Evolutionary conservation across 2,113 vertebrate genomes (phyloP), one percentile per base, ranked within the genome.

Genomic region (Calidris pugnax): DNA sequence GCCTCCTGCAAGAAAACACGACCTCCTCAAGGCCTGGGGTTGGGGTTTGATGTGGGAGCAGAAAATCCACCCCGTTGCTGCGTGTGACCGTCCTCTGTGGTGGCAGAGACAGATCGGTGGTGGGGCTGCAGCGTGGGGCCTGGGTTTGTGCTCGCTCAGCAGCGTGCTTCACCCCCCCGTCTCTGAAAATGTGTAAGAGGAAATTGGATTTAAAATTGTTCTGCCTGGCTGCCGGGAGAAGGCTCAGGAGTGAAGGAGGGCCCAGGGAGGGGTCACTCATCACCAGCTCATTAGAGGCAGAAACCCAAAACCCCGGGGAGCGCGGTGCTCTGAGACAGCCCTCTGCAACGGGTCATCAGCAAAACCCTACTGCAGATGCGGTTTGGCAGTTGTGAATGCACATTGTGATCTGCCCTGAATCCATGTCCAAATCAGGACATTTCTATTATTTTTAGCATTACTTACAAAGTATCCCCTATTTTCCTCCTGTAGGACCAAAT

Each of bases 61-160:
- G 69, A 32, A 43, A 39, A n/a, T 60, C 39, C 28, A 2, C 45
- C 10, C 8, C 10, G 6, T 12, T 0, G 0, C 57, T 15, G 30
- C 2, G 6, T 0, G 0, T 47, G 84, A 20, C 39, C 0, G 0
- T 59, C 45, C 53, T 6, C 1, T 2, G 41, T 18, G 67, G 47
- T 51, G 83, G 64, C 79, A 76, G 91, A 45, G 15, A 0, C 69
- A 73, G 64, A 16, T 22, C 0, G 1, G 67, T 0, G 0, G 66
- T 2, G 16, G 11, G 28, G 75, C 56, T 32, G 67, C 15, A 43
- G 33, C 0, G 1, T 0, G 4, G 76, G 80, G 76, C 27, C 28
- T 10, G 56, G 50, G 4, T 32, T 80, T 8, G 74, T 85, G 55
- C 77, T 89, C 35, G 48, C 73, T 87, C 93, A 78, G 53, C 81